A percentile compares a stretch with the other conserved stretches of the same genome.
Conservation (phyloP, 2,113 vertebrate genomes). For the Hylia prasina region DNA sequence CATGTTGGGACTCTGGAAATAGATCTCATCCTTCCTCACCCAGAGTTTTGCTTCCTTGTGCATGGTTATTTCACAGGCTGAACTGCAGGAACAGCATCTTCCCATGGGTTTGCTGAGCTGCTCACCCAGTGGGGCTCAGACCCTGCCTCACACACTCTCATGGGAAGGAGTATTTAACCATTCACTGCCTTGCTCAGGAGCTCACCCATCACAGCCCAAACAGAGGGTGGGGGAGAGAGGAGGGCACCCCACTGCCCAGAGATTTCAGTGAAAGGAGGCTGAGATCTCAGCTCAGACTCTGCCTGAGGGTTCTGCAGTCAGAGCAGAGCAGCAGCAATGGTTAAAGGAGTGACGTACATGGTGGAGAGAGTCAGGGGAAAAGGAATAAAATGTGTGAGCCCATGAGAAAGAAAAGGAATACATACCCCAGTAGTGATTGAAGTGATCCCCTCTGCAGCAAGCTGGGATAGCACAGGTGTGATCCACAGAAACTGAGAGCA, state of each 20-base stretch:
- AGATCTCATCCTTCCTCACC: not conserved
- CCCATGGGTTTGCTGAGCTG: not conserved
- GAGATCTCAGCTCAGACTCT: not conserved
- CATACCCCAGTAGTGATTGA: rapidly evolving
- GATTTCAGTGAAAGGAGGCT: not conserved
- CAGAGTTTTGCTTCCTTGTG: not conserved
- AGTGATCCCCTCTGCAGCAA: rapidly evolving
- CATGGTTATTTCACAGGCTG: not conserved
- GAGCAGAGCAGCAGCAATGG: rapidly evolving
- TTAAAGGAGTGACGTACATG: not conserved
- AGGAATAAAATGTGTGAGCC: not conserved
- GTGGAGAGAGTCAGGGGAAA: not conserved
- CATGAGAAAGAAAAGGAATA: not conserved
- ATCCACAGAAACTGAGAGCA: not conserved
- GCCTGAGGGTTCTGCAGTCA: not conserved
- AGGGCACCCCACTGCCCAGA: not conserved
- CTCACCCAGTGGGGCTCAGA: not conserved
- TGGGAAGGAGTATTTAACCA: not conserved
- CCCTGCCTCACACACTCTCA: not conserved
- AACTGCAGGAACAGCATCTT: not conserved
- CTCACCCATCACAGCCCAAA: not conserved
- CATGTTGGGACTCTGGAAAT: not conserved
- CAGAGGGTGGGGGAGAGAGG: not conserved
- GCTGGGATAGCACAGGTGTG: not conserved
- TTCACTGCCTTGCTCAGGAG: not conserved